phyloP scores from a whole-genome alignment of 2,113 vertebrate species.

The Glaucidium brasilianum region DNA sequence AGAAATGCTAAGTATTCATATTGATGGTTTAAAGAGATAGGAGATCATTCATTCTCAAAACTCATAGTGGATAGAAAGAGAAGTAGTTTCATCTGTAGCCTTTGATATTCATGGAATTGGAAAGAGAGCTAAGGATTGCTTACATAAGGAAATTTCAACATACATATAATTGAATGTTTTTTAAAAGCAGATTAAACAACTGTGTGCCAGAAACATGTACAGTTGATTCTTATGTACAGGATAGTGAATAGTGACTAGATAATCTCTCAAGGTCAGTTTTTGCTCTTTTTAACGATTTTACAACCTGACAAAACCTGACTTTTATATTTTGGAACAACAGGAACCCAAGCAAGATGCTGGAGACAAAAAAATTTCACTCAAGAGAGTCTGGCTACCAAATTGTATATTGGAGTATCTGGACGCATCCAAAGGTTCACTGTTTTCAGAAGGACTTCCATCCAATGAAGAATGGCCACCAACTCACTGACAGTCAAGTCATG shows the following conservation, averaged over 20 bases:
- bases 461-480: not conserved
- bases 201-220: not conserved
- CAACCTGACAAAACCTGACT: not conserved
- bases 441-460: not conserved
- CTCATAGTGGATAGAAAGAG: not conserved
- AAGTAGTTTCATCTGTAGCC: not conserved
- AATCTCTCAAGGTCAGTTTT: not conserved
- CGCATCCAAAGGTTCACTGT: fast-evolving
- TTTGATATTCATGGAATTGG: not conserved
- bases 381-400: not conserved
- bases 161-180: not conserved
- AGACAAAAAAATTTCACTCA: not conserved
- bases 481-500: not conserved
- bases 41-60: not conserved
- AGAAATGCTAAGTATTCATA: not conserved
- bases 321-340: not conserved
- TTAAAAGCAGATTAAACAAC: not conserved
- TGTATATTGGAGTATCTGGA: not conserved
- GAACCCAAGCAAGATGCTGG: fast-evolving
- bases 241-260: not conserved
- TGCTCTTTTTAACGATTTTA: not conserved
- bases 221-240: not conserved
- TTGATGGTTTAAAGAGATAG: not conserved
- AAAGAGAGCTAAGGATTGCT: not conserved
- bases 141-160: not conserved